phyloP scores from a whole-genome alignment of 2,888 invertebrate species.

The Aradus depressus region DNA sequence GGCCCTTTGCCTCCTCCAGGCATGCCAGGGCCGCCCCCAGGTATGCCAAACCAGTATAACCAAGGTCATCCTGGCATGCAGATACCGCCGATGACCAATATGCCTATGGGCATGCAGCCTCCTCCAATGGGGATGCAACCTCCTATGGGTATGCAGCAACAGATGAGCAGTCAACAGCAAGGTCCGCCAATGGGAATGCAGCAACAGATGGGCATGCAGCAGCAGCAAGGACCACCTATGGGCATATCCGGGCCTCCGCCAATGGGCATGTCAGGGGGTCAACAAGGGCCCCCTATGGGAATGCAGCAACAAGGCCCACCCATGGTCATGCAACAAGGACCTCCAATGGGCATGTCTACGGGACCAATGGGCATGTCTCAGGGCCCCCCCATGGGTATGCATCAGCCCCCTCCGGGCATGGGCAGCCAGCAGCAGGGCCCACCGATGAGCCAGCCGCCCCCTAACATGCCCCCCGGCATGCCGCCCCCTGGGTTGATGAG shows the following conservation, averaged over 20 bases:
- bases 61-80: slow-evolving; percentile 16
- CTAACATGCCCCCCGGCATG: slow-evolving; percentile 16
- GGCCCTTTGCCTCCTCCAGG: slow-evolving; percentile 19
- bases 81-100: slow-evolving; percentile 21
- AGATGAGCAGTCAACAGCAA: background rate
- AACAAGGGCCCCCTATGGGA: slow-evolving; percentile 27
- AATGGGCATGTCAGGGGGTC: slow-evolving; percentile 30
- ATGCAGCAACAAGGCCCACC: slow-evolving; percentile 27
- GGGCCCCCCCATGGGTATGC: slow-evolving; percentile 16
- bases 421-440: slow-evolving; percentile 23
- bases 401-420: slow-evolving; percentile 11
- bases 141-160: slow-evolving; percentile 10
- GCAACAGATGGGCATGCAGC: background rate
- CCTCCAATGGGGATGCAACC: slow-evolving; percentile 17
- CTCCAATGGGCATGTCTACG: slow-evolving; percentile 27
- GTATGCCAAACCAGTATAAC: no score
- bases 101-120: slow-evolving; percentile 15
- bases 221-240: slow-evolving; percentile 16
- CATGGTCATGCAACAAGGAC: slow-evolving; percentile 19
- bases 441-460: slow-evolving; percentile 24
- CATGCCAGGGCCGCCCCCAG: background rate
- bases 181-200: slow-evolving; percentile 9
- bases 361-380: slow-evolving; percentile 24
- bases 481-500: slow-evolving; percentile 30
- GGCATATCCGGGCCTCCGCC: slow-evolving; percentile 25